Base-by-base conservation (phyloP, 2,888 invertebrate genomes). In the Ichneumoninae sp. region DNA sequence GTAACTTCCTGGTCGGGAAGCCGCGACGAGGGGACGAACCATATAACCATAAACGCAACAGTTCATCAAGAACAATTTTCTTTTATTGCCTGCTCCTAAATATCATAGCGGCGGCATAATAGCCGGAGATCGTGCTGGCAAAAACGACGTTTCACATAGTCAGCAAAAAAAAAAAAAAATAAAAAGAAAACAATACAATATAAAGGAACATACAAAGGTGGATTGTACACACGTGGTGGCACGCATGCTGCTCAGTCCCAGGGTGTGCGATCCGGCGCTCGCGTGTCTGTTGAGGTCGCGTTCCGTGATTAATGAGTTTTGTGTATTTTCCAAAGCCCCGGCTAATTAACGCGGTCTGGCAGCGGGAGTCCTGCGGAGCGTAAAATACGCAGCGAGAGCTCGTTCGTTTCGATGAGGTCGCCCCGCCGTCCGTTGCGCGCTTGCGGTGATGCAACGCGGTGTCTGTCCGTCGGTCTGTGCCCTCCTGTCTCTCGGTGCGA, bases 301-400 rank as follows among this genome's bases (percentile, higher is more conserved):
- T 60, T 54, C 54, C 74, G 81, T 84, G 84, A 84, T 84, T 79
- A 84, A 84, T 84, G 81, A 84, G 78, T 81, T 81, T 84, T 60
- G 66, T 60, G 78, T 84, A 84, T 84, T 81, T 84, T 81, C 78
- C 84, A 84, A 79, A 79, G 81, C 78, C 81, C 75, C 78, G 78
- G 81, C 81, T 84, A 84, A 84, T 81, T 84, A 84, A 81, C 78
- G 75, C 75, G 30, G 80, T 70, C 69, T 75, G 81, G 81, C 50
- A 47, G 65, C 54, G 65, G 74, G 71, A 81, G 66, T 79, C 70
- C 78, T 71, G 70, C 81, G 57, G 78, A 84, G 84, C 81, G 84
- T 81, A 81, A 81, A 75, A 81, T 79, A 79, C 78, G 65, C 66
- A 52, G 10, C 33, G 50, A 69, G 69, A 52, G 71, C 66, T 80